A percentile compares a stretch with the other conserved stretches of the same genome.
These are phyloP conservation scores for Gopherus evgoodei DNA, from an alignment of 2,113 vertebrate species.

Conservation along the genomic window DNA sequence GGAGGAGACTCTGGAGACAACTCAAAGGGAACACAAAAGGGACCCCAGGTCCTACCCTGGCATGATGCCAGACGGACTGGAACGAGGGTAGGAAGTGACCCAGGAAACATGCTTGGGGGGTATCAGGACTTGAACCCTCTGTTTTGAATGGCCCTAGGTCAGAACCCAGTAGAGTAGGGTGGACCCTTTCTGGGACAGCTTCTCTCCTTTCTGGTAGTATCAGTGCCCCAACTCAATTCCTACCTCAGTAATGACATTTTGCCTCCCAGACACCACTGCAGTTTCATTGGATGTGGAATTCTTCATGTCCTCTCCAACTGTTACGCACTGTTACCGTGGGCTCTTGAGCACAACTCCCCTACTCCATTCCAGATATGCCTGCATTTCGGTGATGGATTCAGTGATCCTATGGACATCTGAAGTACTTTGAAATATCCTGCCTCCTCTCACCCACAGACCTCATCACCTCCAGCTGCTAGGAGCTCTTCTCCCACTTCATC, in stretches of 20 bases:
- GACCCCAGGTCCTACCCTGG: background rate
- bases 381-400: background rate
- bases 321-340: background rate
- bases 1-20: background rate
- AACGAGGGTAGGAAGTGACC: background rate
- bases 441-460: background rate
- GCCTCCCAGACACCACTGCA: accelerated
- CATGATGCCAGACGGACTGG: background rate
- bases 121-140: background rate
- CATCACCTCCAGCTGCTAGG: background rate
- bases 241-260: accelerated
- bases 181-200: background rate
- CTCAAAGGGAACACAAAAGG: background rate
- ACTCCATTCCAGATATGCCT: background rate
- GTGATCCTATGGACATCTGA: background rate
- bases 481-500: background rate
- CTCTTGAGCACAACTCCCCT: background rate
- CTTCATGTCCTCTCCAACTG: background rate
- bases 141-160: background rate
- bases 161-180: background rate
- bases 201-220: background rate
- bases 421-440: background rate
- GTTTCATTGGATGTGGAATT: background rate
- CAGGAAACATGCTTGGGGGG: background rate
- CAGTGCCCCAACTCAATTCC: background rate